Conservation (phyloP, 2,797 vertebrate species). For the Poecilia velifera region DNA sequence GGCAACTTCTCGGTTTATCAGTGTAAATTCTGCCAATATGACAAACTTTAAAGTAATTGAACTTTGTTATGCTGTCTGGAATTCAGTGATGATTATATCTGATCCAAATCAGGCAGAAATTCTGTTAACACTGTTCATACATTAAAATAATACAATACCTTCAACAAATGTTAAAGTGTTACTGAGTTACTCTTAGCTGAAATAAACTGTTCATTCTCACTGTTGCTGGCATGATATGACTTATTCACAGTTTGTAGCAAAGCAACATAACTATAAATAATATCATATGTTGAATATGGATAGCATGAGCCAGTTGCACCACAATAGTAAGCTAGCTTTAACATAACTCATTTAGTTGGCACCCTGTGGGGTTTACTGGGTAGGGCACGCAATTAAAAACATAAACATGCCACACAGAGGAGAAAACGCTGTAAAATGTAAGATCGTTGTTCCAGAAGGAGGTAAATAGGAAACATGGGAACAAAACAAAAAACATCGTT, state of each 20-base stretch:
- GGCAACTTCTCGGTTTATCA: background rate
- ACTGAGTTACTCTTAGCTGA: background rate
- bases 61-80: background rate
- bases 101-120: background rate
- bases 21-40: background rate
- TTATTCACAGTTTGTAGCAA: background rate
- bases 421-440: conserved; percentile 2
- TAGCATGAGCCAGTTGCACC: background rate
- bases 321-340: background rate
- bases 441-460: background rate
- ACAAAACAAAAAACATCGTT: background rate
- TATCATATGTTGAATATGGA: background rate
- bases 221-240: background rate
- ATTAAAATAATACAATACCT: background rate
- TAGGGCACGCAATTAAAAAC: background rate
- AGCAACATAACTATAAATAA: conserved; percentile 1
- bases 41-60: background rate
- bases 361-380: conserved; percentile 3
- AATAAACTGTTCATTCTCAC: background rate
- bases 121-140: background rate
- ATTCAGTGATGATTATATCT: background rate
- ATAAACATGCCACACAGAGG: background rate
- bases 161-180: background rate
- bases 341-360: conserved; percentile 1
- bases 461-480: background rate